Conservation (phyloP, 2,797 vertebrate genomes). For the Fratercula arctica region DNA sequence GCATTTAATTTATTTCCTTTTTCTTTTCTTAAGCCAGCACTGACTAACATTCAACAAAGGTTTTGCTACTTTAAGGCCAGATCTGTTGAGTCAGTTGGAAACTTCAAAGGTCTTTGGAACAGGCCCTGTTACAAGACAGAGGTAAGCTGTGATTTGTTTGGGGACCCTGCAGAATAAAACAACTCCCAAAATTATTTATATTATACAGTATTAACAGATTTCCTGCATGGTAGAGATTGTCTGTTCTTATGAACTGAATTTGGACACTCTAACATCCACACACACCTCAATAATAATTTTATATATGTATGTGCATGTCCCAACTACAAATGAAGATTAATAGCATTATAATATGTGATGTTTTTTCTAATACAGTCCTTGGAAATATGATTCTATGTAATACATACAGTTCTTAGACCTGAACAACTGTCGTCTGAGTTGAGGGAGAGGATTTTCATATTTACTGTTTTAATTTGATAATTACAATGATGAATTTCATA, state of each 20-base stretch:
- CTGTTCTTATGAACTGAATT: not conserved
- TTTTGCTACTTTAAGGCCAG: slow-evolving; percentile 1
- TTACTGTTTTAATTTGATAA: not conserved
- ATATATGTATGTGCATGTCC: not conserved
- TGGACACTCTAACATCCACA: not conserved
- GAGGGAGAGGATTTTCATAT: not conserved
- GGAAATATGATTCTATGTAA: not conserved
- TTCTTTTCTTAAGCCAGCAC: slow-evolving; percentile 6
- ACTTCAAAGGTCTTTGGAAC: not conserved
- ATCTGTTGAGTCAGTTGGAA: slow-evolving; percentile 6
- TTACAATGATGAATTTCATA: not conserved
- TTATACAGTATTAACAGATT: not conserved
- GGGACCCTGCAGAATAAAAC: not conserved
- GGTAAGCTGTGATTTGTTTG: not conserved
- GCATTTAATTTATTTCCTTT: slow-evolving; percentile 63
- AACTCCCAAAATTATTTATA: not conserved
- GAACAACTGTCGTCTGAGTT: not conserved
- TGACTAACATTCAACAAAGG: slow-evolving; percentile 15
- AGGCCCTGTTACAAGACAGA: not conserved
- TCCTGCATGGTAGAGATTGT: not conserved
- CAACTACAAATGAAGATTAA: not conserved
- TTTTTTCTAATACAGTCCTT: not conserved
- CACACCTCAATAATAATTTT: not conserved
- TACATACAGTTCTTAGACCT: not conserved
- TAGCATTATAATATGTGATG: not conserved